Conservation (phyloP, 2,888 invertebrate species). For the Xanthorhoe designata region DNA sequence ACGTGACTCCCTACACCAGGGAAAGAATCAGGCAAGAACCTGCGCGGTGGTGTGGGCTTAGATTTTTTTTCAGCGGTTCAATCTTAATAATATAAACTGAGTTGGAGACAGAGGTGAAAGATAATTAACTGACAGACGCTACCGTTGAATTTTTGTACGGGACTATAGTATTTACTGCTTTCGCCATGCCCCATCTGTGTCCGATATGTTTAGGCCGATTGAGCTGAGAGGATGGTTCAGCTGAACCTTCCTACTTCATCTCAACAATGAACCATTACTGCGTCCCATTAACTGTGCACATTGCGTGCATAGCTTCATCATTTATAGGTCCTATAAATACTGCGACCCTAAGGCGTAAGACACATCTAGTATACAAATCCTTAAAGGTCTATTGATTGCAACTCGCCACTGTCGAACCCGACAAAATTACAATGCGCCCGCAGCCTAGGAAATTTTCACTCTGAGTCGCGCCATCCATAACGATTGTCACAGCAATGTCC, state of each 20-base stretch:
- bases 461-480: conserved; percentile 44
- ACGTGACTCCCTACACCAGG: too few species aligned
- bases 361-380: not conserved
- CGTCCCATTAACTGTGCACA: not conserved
- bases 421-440: conserved; percentile 40
- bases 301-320: not conserved
- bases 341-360: not conserved
- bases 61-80: too few species aligned
- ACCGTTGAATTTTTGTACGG: too few species aligned
- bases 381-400: conserved; percentile 9
- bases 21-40: too few species aligned
- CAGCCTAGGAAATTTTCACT: conserved; percentile 45
- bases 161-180: too few species aligned
- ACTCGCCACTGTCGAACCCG: conserved; percentile 36
- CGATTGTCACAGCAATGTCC: conserved; percentile 46
- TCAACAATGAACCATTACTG: not conserved
- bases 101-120: too few species aligned
- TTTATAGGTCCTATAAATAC: not conserved
- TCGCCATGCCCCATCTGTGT: not conserved
- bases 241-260: too few species aligned
- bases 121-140: too few species aligned
- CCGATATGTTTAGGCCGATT: too few species aligned
- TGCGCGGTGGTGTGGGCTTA: too few species aligned
- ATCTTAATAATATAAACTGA: too few species aligned
- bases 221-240: too few species aligned